Base-by-base conservation (phyloP, 2,113 vertebrate species). In the Hydrolagus affinis region DNA sequence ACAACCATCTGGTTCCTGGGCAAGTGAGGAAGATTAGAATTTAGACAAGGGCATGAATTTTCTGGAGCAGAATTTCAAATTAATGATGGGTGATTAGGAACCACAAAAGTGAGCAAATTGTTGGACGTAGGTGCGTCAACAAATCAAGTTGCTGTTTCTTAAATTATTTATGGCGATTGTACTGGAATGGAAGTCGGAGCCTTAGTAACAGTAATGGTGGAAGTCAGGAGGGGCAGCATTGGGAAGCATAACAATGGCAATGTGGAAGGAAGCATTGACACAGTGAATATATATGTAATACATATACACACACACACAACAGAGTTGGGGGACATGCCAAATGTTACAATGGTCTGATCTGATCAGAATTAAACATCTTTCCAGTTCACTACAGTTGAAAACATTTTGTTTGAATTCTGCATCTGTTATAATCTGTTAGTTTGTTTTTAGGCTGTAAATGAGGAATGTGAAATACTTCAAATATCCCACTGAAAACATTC, bases 61-160 rank as follows among this genome's bases (percentile, higher is more conserved):
- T 44, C 44, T 44, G 44, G 44, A 56, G 19, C 25, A 68, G 66
- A 83, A 28, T 17, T 28, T 19, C 1, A 28, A 80, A 2, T 28
- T 59, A 25, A 17, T 10, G 25, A 83, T 2, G 25, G 62, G 8
- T 56, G 28, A 28, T 15, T 11, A 66, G 15, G 17, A 32, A 30
- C 62, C 11, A 9, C 78, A 66, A 28, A 80, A 80, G 3, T 17
- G 21, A 23, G 44, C n/a, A 78, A 44, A 6, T 80, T 57, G 76
- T 17, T 62, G 59, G n/a, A 15, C 9, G 23, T 28, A 64, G 23
- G 17, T 80, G 59, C 17, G 59, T 62, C 59, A 80, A 80, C 44
- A 62, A 80, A 80, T 30, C 59, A 80, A 64, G 11, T 8, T 80
- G 28, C 60, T 83, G 25, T 19, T 83, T 83, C 66, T 83, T 57